phyloP scores from a whole-genome alignment of 2,888 invertebrate genomes.

The Drosophila dives region DNA sequence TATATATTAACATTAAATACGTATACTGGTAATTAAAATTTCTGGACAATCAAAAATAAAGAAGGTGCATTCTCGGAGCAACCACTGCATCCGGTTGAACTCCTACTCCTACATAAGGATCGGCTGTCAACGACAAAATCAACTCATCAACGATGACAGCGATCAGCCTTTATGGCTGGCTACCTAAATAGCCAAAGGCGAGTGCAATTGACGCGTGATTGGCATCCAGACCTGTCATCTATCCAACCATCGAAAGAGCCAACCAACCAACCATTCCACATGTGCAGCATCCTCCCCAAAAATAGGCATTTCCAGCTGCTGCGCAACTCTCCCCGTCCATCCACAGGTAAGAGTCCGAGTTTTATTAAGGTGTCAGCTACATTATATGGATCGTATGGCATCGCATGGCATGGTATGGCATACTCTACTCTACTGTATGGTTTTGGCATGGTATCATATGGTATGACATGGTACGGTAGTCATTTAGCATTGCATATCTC shows the following conservation, averaged over 20 bases:
- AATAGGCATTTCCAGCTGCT: constrained; percentile 47
- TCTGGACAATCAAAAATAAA: no score
- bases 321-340: constrained; percentile 7
- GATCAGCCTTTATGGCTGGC: constrained; percentile 34
- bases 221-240: constrained; percentile 65
- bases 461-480: constrained; percentile 22
- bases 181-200: constrained; percentile 60
- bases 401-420: constrained; percentile 11
- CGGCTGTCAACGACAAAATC: constrained; percentile 69
- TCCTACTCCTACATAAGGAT: constrained; percentile 65
- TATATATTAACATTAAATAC: no score
- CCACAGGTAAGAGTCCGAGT: neutral
- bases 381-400: constrained; percentile 65
- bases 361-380: constrained; percentile 66
- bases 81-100: constrained; percentile 2
- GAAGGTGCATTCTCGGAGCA: neutral
- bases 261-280: neutral
- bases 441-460: constrained; percentile 13
- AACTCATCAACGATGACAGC: constrained; percentile 76
- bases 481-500: constrained; percentile 57
- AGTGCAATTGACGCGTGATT: constrained; percentile 76
- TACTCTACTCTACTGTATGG: constrained; percentile 5
- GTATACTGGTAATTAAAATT: no score
- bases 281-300: constrained; percentile 38
- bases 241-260: constrained; percentile 16